phyloP scores from a whole-genome alignment of 2,797 vertebrate species.

The Oreortyx pictus region DNA sequence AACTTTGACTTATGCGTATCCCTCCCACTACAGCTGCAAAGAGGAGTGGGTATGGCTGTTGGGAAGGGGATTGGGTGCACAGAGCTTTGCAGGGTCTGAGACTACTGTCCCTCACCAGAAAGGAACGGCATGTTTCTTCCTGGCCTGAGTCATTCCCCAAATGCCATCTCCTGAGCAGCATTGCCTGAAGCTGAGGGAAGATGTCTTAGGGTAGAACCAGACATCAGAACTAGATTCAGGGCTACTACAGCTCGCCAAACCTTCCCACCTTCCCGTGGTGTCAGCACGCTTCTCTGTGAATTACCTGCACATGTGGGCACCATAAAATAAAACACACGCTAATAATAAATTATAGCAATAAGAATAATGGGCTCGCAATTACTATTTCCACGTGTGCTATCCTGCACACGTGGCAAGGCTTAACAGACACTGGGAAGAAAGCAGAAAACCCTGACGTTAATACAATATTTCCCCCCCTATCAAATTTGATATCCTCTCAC shows the following conservation, averaged over 20 bases:
- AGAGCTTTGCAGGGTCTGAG: background rate
- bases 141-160: background rate
- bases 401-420: slow-evolving; percentile 31
- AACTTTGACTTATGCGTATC: background rate
- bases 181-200: background rate
- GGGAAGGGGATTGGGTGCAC: background rate
- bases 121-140: rapidly evolving
- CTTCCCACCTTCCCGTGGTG: background rate
- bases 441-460: background rate
- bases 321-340: slow-evolving; percentile 67
- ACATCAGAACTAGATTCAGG: background rate
- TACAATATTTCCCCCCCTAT: background rate
- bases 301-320: slow-evolving; percentile 58
- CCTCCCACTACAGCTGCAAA: background rate
- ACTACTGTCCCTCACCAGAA: background rate
- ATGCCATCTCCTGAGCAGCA: rapidly evolving
- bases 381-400: slow-evolving; percentile 64
- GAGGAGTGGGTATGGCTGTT: background rate
- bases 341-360: slow-evolving; percentile 67
- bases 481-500: background rate
- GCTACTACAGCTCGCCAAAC: background rate
- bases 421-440: background rate
- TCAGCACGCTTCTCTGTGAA: background rate
- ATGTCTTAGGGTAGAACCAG: background rate
- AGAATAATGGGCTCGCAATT: slow-evolving; percentile 68